Evolutionary conservation across 1,140 invertebrate genomes (phyloP).

Genomic region (Eurosta solidaginis): DNA sequence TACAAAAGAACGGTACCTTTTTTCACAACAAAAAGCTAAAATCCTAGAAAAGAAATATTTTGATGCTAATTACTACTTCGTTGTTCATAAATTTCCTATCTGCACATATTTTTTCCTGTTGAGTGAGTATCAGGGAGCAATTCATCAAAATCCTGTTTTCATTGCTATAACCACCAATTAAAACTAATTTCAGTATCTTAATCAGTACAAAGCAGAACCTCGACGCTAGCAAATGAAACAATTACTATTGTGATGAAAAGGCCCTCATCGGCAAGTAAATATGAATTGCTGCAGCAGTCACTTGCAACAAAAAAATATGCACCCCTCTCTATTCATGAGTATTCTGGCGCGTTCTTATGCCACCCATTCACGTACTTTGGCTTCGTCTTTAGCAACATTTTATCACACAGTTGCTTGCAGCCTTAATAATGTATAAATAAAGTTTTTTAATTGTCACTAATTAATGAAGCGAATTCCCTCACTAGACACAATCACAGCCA

Average conservation of each 20-base stretch:
- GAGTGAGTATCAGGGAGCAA: too few relatives aligned
- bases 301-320: not conserved
- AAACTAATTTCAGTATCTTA: not conserved
- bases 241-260: not conserved
- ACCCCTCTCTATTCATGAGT: not conserved
- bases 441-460: constrained; percentile 27
- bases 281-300: not conserved
- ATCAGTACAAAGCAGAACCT: not conserved
- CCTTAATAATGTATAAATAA: constrained; percentile 17
- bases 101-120: too few relatives aligned
- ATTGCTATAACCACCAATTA: too few relatives aligned
- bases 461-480: constrained; percentile 24
- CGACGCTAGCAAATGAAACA: not conserved
- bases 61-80: too few relatives aligned
- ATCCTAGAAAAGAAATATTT: too few relatives aligned
- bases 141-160: too few relatives aligned
- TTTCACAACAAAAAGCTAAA: too few relatives aligned
- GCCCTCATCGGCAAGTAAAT: not conserved
- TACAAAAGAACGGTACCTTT: too few relatives aligned
- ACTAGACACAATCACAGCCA: not conserved
- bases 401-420: not conserved
- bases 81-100: too few relatives aligned
- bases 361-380: not conserved
- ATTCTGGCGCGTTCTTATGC: not conserved
- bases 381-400: not conserved